These are phyloP conservation scores for Tetheella fluctuosa DNA, from an alignment of 2,888 invertebrate species.

Conservation along the genomic window DNA sequence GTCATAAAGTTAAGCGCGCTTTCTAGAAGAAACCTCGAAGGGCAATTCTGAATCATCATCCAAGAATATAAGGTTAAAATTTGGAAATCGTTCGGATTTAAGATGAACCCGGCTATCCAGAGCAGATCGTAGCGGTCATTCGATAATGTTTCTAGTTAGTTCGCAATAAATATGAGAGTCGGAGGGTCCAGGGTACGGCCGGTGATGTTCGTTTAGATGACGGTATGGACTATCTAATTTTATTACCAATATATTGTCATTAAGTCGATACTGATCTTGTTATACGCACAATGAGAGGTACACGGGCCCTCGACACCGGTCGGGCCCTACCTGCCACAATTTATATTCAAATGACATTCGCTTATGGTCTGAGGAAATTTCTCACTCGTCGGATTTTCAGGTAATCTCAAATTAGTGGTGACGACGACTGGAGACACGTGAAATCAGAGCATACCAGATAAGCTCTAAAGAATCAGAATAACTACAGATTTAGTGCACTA, in stretches of 20 bases:
- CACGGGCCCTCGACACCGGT: constrained; percentile 60
- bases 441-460: constrained; percentile 52
- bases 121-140: constrained; percentile 67
- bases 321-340: constrained; percentile 68
- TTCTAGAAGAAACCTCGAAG: constrained; percentile 52
- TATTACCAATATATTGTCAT: constrained; percentile 85
- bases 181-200: constrained; percentile 53
- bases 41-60: constrained; percentile 55
- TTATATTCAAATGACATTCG: constrained; percentile 83
- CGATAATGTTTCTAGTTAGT: constrained; percentile 81
- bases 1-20: constrained; percentile 74
- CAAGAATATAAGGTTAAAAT: constrained; percentile 62
- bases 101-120: constrained; percentile 63
- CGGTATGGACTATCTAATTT: constrained; percentile 82
- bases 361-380: constrained; percentile 75
- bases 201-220: constrained; percentile 75
- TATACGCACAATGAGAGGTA: constrained; percentile 82
- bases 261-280: constrained; percentile 84
- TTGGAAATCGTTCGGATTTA: constrained; percentile 46
- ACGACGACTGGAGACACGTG: constrained; percentile 58
- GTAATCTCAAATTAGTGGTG: constrained; percentile 78
- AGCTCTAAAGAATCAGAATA: constrained; percentile 39
- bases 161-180: constrained; percentile 80
- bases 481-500: constrained; percentile 35
- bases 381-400: constrained; percentile 80